Evolutionary conservation across 2,797 vertebrate genomes (phyloP).

Genomic region (Clarias pachynema): DNA sequence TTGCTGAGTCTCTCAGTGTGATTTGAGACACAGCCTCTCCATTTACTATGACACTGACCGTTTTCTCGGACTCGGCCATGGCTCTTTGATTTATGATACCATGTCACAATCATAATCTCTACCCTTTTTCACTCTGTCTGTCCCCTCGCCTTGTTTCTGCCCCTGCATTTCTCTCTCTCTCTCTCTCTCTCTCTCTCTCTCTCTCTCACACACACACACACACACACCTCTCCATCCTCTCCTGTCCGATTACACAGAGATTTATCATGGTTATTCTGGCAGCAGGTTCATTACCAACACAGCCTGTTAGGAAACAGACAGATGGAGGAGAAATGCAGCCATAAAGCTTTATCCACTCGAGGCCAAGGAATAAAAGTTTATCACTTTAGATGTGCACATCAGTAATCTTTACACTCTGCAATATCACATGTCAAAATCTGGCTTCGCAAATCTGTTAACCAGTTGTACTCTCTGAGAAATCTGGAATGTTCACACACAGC

Average conservation of each 20-base stretch:
- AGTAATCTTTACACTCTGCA: constrained; percentile 23
- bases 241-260: constrained; percentile 62
- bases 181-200: background rate
- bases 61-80: constrained; percentile 34
- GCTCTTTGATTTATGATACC: constrained; percentile 67
- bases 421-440: constrained; percentile 8
- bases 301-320: constrained; percentile 70
- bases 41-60: constrained; percentile 51
- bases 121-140: constrained; percentile 61
- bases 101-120: constrained; percentile 60
- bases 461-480: background rate
- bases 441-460: background rate
- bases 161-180: constrained; percentile 24
- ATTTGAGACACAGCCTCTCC: constrained; percentile 14
- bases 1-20: background rate
- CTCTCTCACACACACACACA: background rate
- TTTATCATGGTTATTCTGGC: constrained; percentile 77
- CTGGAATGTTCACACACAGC: background rate
- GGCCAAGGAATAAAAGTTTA: constrained; percentile 26
- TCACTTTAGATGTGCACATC: constrained; percentile 13
- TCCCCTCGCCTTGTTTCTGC: constrained; percentile 54
- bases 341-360: constrained; percentile 25
- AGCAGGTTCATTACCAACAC: constrained; percentile 78
- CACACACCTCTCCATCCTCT: constrained; percentile 53
- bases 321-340: constrained; percentile 26